phyloP scores from a whole-genome alignment of 1,140 invertebrate species.

The Chrysopa pallens region DNA sequence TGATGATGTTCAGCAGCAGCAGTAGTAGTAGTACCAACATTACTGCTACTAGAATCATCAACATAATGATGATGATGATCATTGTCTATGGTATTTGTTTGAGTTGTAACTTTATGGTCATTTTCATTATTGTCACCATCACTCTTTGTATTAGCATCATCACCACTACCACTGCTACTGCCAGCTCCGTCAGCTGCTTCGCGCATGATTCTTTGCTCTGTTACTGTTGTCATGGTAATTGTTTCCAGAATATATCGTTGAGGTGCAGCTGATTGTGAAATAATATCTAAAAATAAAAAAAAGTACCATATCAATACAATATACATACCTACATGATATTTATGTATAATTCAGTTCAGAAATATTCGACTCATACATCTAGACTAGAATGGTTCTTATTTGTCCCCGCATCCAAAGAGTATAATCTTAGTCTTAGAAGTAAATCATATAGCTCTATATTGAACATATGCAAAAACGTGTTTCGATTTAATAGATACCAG shows the following conservation, averaged over 20 bases:
- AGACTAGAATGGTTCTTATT: too few relatives aligned
- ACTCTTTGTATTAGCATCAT: constrained; percentile 1
- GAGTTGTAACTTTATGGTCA: not conserved
- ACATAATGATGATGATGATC: not conserved
- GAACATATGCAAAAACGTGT: too few relatives aligned
- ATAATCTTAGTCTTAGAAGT: too few relatives aligned
- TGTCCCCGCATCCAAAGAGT: too few relatives aligned
- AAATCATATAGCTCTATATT: too few relatives aligned
- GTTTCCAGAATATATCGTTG: constrained; percentile 47
- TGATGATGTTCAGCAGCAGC: not conserved
- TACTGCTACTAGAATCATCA: not conserved
- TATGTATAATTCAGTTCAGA: too few relatives aligned
- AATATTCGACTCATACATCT: too few relatives aligned
- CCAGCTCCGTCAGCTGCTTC: constrained; percentile 21
- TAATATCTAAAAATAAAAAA: not conserved
- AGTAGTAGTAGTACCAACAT: not conserved
- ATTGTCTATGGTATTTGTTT: not conserved
- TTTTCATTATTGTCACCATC: not conserved
- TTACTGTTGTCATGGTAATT: constrained; percentile 47
- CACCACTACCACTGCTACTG: not conserved
- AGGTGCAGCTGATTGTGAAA: constrained; percentile 2
- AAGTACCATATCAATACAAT: too few relatives aligned
- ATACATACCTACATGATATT: too few relatives aligned
- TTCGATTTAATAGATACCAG: too few relatives aligned
- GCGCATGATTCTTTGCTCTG: constrained; percentile 38